Percentiles rank a stretch among this genome's conserved stretches.
Evolutionary conservation across 2,888 invertebrate species (phyloP).

Genomic region (Poecilus cupreus): DNA sequence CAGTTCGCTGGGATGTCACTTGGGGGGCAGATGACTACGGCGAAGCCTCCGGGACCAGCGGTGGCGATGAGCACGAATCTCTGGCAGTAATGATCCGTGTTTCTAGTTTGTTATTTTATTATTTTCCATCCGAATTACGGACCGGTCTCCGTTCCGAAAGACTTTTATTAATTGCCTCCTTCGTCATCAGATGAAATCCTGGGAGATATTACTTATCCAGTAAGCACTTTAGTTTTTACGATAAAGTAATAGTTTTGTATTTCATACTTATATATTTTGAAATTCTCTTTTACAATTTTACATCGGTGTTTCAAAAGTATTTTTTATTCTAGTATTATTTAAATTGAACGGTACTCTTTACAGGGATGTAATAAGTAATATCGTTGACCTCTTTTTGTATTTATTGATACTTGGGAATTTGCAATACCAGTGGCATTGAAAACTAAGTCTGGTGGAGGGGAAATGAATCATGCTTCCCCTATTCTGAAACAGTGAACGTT

Average conservation of each 20-base stretch:
- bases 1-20: constrained; percentile 75
- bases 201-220: constrained; percentile 42
- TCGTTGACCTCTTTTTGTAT: constrained; percentile 16
- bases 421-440: constrained; percentile 48
- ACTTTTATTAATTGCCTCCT: constrained; percentile 31
- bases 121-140: constrained; percentile 56
- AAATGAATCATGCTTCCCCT: constrained; percentile 4
- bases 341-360: constrained; percentile 26
- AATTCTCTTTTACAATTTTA: constrained; percentile 44
- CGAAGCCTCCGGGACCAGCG: constrained; percentile 50
- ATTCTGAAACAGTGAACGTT: not conserved
- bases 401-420: constrained; percentile 30
- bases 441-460: not conserved
- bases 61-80: constrained; percentile 69
- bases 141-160: constrained; percentile 19
- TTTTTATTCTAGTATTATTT: constrained; percentile 32
- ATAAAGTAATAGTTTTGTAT: not conserved
- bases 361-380: constrained; percentile 46
- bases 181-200: constrained; percentile 8
- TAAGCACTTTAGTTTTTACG: constrained; percentile 11
- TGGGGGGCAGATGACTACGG: constrained; percentile 62
- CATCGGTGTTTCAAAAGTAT: constrained; percentile 25
- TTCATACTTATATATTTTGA: not conserved
- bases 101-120: constrained; percentile 37
- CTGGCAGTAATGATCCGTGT: constrained; percentile 69